Percentiles rank a stretch among this genome's conserved stretches.
Conservation (phyloP, 2,113 vertebrate genomes). For the Hypanus sabinus region DNA sequence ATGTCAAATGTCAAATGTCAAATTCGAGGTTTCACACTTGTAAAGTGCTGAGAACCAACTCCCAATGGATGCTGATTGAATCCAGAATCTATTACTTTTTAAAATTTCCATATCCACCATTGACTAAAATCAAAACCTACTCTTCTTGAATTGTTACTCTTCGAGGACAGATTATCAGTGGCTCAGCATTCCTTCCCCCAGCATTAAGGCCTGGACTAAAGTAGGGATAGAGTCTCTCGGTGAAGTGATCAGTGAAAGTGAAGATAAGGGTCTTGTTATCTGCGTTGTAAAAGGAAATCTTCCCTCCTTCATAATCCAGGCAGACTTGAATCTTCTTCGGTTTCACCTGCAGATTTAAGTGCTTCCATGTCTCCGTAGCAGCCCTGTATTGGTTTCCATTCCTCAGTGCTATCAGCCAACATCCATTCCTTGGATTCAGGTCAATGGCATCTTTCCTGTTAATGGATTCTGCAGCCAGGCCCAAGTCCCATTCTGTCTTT, state of each 20-base stretch:
- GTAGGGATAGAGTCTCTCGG: constrained; percentile 44
- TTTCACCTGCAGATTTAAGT: not conserved
- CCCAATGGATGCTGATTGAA: not conserved
- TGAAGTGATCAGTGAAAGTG: constrained; percentile 43
- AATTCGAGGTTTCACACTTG: not conserved
- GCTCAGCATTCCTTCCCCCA: constrained; percentile 8
- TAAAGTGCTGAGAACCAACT: not conserved
- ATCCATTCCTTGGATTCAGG: constrained; percentile 29
- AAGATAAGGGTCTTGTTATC: constrained; percentile 42
- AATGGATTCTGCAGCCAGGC: constrained; percentile 32
- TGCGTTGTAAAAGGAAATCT: constrained; percentile 47
- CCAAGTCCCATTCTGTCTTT: constrained; percentile 37
- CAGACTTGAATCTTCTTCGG: constrained; percentile 41
- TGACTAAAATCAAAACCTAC: not conserved
- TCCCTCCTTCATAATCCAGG: constrained; percentile 47
- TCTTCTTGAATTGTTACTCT: not conserved
- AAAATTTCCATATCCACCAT: not conserved
- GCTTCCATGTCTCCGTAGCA: not conserved
- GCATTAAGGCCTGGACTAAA: constrained; percentile 32
- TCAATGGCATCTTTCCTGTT: constrained; percentile 16
- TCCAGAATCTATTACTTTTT: not conserved
- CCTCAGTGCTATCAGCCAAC: constrained; percentile 38
- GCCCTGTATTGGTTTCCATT: constrained; percentile 26
- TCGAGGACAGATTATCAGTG: constrained; percentile 1
- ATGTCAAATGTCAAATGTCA: too few relatives aligned